Evolutionary conservation across 2,888 invertebrate species (phyloP), one percentile per base, ranked within the genome.

Genomic region (Allophyes oxyacanthae): DNA sequence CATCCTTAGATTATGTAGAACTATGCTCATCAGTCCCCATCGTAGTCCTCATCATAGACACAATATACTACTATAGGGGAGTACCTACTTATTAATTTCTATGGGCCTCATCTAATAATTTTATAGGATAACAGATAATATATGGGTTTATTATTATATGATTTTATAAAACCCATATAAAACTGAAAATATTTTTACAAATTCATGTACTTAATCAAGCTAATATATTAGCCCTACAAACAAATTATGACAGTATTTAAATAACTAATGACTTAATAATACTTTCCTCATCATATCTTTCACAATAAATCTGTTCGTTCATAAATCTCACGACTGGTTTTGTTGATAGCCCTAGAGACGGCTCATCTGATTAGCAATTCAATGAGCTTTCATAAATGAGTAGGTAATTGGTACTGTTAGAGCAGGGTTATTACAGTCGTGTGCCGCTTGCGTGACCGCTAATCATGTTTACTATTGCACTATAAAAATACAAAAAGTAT

Each of bases 381-480:
- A 85, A 86, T 81, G 77, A 81, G 79, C 71, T 79, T 71, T 77
- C 77, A 77, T 83, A n/a, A 84, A 83, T 81, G 73, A 81, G 82
- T 60, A 62, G 55, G 73, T 83, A 86, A 85, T 83, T 84, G 72
- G 72, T 78, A 78, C 86, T 76, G 82, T 79, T 64, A 54, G 48
- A 37, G 40, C 36, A 33, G 49, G 28, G 32, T 54, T 55, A 41
- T 61, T 61, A 45, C 48, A 52, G 26, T 8, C 55, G 25, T 42
- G 51, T 48, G 66, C 50, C 20, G 9, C 0, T 38, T 33, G 28
- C 45, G 36, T 54, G 42, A 60, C 45, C 49, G 13, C 32, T 52
- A 40, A 64, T 34, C 44, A 64, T 53, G 44, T 62, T 62, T 55
- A 55, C 44, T 30, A 48, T 48, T n/a, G 2, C 2, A 20, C 20